Percentiles rank a stretch among this genome's conserved stretches.
phyloP scores from a whole-genome alignment of 2,797 vertebrate genomes.

The Bufotes viridis region DNA sequence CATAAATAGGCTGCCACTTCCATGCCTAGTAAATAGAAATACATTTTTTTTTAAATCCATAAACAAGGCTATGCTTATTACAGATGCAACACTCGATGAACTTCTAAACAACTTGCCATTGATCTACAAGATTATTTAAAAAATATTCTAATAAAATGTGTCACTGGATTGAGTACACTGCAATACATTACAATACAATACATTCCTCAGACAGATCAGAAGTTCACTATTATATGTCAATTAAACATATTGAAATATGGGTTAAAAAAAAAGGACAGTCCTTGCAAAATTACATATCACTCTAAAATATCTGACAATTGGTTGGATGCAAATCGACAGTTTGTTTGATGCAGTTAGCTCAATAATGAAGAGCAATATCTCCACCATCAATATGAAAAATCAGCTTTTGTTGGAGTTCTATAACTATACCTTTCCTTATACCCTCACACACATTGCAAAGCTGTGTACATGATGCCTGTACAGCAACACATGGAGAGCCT shows the following conservation, averaged over 20 bases:
- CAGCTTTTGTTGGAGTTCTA: no score
- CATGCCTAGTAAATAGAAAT: conserved; percentile 82
- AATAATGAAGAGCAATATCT: no score
- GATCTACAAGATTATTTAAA: neutral
- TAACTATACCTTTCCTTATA: no score
- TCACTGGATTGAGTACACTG: neutral
- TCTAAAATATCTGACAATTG: neutral
- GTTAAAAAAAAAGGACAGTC: neutral
- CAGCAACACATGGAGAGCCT: no score
- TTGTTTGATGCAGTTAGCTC: neutral
- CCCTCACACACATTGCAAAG: no score
- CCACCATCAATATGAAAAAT: no score
- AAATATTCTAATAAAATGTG: neutral
- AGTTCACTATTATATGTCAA: neutral
- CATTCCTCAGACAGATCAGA: neutral
- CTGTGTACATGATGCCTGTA: no score
- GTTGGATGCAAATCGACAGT: neutral
- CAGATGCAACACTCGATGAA: neutral
- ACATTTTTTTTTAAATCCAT: neutral
- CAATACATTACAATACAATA: no score
- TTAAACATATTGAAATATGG: neutral
- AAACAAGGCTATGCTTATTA: neutral
- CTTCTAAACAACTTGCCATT: no score
- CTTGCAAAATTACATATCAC: neutral
- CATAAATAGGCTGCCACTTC: conserved; percentile 93